These are phyloP conservation scores for Echeneis naucrates DNA, from an alignment of 2,797 vertebrate species.

Conservation along the genomic window DNA sequence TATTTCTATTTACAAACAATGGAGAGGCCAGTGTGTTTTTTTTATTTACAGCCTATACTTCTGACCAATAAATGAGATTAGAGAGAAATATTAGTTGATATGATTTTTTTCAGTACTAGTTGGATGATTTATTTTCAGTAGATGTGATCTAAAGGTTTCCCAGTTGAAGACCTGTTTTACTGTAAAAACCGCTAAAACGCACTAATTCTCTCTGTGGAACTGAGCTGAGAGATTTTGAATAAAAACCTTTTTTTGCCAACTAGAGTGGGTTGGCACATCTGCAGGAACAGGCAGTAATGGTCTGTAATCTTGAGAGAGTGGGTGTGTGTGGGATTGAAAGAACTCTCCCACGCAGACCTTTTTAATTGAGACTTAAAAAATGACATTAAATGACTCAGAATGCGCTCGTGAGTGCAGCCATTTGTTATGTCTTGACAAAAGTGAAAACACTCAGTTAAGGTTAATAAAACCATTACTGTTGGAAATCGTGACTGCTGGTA, in stretches of 20 bases:
- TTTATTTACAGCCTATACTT: no score
- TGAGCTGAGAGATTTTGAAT: constrained; percentile 4
- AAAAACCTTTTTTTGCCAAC: constrained; percentile 15
- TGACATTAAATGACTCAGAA: constrained; percentile 16
- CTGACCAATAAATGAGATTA: background rate
- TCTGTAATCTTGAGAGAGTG: constrained; percentile 31
- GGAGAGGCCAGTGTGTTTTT: no score
- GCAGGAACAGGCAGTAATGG: constrained; percentile 46
- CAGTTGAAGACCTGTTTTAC: constrained; percentile 9
- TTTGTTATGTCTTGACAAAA: constrained; percentile 19
- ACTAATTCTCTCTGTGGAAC: constrained; percentile 8
- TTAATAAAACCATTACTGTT: background rate
- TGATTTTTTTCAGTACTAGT: no score
- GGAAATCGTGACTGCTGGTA: background rate
- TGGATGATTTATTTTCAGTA: background rate
- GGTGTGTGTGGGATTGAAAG: constrained; percentile 31
- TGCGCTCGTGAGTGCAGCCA: background rate
- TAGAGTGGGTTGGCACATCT: constrained; percentile 45
- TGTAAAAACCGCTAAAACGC: constrained; percentile 12
- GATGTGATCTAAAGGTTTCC: background rate
- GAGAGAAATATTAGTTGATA: constrained; percentile 2
- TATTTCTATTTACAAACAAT: no score
- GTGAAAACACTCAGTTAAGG: constrained; percentile 1
- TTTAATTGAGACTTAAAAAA: constrained; percentile 35
- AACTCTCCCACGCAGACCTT: constrained; percentile 25